phyloP scores from a whole-genome alignment of 2,888 invertebrate species.

The Nephrotoma appendiculata region DNA sequence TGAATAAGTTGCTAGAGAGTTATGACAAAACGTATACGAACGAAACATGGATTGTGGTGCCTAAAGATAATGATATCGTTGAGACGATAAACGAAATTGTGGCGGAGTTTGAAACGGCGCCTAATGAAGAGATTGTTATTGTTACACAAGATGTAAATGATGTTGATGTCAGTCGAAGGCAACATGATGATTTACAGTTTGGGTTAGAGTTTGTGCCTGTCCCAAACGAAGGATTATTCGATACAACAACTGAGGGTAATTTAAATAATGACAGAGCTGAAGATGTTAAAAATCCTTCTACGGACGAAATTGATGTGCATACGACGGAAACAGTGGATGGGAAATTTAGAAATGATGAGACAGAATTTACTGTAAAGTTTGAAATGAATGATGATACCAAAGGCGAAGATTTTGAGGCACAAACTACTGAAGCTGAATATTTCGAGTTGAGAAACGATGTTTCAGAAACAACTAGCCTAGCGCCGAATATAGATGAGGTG shows the following conservation, averaged over 20 bases:
- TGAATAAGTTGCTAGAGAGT: neutral
- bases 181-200: neutral
- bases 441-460: too few relatives aligned
- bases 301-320: neutral
- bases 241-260: neutral
- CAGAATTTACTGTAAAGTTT: neutral
- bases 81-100: neutral
- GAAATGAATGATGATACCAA: too few relatives aligned
- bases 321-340: neutral
- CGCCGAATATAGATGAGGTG: neutral
- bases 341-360: neutral
- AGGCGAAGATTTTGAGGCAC: too few relatives aligned
- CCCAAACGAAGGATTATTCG: neutral
- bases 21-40: conserved; percentile 1
- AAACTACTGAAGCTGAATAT: too few relatives aligned
- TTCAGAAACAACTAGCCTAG: too few relatives aligned
- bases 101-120: neutral
- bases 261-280: neutral
- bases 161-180: neutral
- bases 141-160: neutral
- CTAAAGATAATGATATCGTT: neutral
- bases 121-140: neutral
- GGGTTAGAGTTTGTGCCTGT: neutral
- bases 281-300: neutral
- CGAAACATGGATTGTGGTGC: neutral